A percentile compares a stretch with the other conserved stretches of the same genome.
Conservation (phyloP, 2,113 vertebrate genomes). For the Shinisaurus crocodilurus region DNA sequence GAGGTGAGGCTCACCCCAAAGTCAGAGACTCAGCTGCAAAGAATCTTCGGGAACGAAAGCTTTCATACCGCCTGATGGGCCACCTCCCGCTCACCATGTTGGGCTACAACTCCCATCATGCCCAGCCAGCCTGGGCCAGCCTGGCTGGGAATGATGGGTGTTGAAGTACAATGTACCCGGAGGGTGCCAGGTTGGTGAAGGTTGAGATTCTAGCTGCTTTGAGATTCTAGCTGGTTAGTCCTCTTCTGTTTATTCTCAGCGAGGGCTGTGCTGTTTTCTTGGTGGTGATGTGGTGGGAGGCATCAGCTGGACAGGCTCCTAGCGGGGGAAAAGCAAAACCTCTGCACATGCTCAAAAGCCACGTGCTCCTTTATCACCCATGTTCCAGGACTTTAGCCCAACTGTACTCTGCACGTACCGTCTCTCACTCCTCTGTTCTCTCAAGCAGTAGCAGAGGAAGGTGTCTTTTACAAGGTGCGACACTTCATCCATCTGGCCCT, state of each 20-base stretch:
- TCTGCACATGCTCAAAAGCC: background rate
- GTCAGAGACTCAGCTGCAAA: background rate
- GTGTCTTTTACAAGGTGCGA: no score
- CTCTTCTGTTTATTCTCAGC: background rate
- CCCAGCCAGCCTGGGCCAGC: background rate
- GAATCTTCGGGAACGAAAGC: background rate
- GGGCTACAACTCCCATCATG: no score
- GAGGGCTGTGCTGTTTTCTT: background rate
- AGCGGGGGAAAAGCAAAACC: background rate
- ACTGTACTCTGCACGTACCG: no score
- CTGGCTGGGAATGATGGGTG: no score
- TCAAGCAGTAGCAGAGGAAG: no score
- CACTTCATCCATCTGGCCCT: no score
- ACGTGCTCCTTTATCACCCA: background rate
- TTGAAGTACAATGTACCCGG: no score
- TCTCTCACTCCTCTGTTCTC: background rate
- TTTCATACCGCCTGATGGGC: no score
- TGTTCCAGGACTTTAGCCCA: background rate
- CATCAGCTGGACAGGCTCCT: background rate
- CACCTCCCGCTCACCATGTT: no score
- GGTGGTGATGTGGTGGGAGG: no score
- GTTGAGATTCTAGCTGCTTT: background rate
- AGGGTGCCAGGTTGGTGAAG: no score
- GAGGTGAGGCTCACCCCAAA: background rate
- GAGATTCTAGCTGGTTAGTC: background rate